These are phyloP conservation scores for Limnothrissa miodon DNA, from an alignment of 2,113 vertebrate genomes.

Conservation along the genomic window DNA sequence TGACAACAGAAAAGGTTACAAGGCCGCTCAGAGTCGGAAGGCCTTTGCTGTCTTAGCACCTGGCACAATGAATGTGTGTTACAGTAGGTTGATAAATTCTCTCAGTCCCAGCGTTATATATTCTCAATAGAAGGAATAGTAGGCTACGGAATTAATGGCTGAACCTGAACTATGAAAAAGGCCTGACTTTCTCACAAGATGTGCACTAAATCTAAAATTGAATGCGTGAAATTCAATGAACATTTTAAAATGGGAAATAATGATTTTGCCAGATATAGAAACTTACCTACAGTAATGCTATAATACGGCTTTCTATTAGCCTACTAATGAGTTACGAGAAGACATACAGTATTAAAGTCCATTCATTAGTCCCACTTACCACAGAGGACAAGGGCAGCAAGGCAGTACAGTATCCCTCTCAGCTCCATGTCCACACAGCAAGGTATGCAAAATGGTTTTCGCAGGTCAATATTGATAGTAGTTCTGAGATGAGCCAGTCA, in stretches of 20 bases:
- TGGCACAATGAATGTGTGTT: too few species aligned
- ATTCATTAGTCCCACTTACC: constrained; percentile 43
- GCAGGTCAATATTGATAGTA: background rate
- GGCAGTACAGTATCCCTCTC: constrained; percentile 18
- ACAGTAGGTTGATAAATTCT: too few species aligned
- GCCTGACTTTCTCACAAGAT: background rate
- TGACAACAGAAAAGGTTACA: too few species aligned
- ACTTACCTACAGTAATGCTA: background rate
- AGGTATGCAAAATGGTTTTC: background rate
- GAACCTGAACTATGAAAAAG: too few species aligned
- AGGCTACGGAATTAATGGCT: too few species aligned
- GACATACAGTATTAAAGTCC: background rate
- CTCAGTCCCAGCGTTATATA: too few species aligned
- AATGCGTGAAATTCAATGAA: background rate
- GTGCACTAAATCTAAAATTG: background rate
- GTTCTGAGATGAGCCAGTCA: background rate
- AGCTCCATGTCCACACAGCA: constrained; percentile 27
- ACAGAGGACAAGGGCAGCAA: constrained; percentile 35
- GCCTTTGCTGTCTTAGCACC: too few species aligned
- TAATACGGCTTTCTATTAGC: too few species aligned
- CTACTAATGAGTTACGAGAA: background rate
- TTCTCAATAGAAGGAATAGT: too few species aligned
- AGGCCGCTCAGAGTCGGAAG: too few species aligned
- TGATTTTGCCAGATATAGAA: too few species aligned
- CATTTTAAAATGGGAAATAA: too few species aligned